Evolutionary conservation across 2,113 vertebrate species (phyloP), one percentile per base, ranked within the genome.

Genomic region (Aix galericulata): DNA sequence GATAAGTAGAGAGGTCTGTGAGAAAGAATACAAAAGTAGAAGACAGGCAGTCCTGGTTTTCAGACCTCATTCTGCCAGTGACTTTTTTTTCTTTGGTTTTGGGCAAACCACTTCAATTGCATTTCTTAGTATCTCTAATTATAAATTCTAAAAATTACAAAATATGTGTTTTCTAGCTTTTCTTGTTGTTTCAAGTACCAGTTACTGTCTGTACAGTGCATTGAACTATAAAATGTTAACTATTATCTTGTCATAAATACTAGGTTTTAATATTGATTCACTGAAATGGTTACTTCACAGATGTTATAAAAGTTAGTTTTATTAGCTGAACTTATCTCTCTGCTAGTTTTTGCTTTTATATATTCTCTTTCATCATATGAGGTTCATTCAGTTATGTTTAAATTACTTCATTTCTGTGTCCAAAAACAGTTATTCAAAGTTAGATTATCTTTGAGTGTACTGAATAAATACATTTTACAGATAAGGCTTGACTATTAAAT

Each of bases 361-460:
- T 44, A 79, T 81, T 75, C 34, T 72, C 29, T 88, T 75, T 76
- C 40, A 86, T 78, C 8, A n/a, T 32, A 73, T 82, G 53, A 78
- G 32, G 23, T 75, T 94, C 46, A 78, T 64, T 95, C 56, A 29
- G 58, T 38, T 76, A 81, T 69, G 90, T 93, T 83, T 86, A 94
- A 94, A 95, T 88, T 68, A 60, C 60, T 84, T 95, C 5, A 68
- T 88, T 90, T 93, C 38, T 82, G 22, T 69, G 31, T 89, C 29
- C 78, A 60, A 84, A 90, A 82, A 25, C 38, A 90, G 38, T 82
- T 86, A 62, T 86, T 94, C 2, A 9, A 92, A 94, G 67, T 36
- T 56, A 93, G 88, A 82, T 86, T 93, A 58, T 88, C 46, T 93
- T 74, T 68, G 25, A 66, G 27, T 92, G 92, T 96, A 82, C 64